Base-by-base conservation (phyloP, 2,113 vertebrate species). In the Aphelocoma coerulescens region DNA sequence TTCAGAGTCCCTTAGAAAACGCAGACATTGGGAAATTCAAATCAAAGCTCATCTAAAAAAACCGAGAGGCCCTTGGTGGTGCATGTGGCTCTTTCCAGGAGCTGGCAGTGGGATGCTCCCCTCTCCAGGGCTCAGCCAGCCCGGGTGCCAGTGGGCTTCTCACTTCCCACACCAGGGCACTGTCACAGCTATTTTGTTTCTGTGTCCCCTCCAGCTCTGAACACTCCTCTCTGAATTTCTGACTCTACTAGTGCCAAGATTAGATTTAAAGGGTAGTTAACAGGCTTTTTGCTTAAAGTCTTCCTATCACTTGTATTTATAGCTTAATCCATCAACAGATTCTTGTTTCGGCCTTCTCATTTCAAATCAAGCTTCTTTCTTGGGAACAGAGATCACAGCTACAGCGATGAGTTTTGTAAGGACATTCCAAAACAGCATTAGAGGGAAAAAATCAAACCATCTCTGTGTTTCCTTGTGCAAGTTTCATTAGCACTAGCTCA, bases 321-420 rank as follows among this genome's bases (percentile, higher is more conserved):
- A 81, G 82, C 82, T 96, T 96, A 96, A 97, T 96, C 95, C 85
- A 95, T 95, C 93, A 97, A 66, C 35, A 89, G 65, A 48, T 44
- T 78, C 59, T 59, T 94, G 72, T 71, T 95, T 86, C 10, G 18
- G 61, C 79, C 20, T 93, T 87, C 91, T 95, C 44, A 44, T 92
- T 95, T 87, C 85, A 90, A 52, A 92, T 65, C 0, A 6, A 85
- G 52, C n/a, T 91, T 78, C 66, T 61, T 92, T 84, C 84, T 65
- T 74, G n/a, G 57, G 69, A 87, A 75, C 92, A 89, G 73, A 95
- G 80, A 95, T 81, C 75, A 57, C 73, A 89, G 65, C 21, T 61
- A 41, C 27, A 93, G 62, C 3, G 8, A 78, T 81, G 77, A 91
- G 68, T 59, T 94, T 68, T 87, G 65, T 85, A 79, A 82, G 57